phyloP scores from a whole-genome alignment of 2,113 vertebrate genomes.

The Apus apus region DNA sequence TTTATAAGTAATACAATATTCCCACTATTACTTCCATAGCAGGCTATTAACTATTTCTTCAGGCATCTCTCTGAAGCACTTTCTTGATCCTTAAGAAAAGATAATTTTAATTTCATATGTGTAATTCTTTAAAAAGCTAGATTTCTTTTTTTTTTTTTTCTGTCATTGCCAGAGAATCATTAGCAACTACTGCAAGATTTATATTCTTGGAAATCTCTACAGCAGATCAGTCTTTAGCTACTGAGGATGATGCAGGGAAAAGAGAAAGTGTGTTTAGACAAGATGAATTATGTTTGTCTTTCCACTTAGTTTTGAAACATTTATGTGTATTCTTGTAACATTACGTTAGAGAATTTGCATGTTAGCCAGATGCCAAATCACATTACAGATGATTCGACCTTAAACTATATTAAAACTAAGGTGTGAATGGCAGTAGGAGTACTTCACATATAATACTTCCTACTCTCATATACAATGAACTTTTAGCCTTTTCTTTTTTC shows the following conservation, averaged over 20 bases:
- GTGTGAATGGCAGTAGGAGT: background rate
- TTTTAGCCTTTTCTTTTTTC: background rate
- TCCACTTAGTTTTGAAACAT: conserved; percentile 56
- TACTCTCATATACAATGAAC: background rate
- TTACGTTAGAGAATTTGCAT: conserved; percentile 45
- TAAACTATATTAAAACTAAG: background rate
- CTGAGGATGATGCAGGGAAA: conserved; percentile 20
- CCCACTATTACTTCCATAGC: background rate
- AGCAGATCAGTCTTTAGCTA: conserved; percentile 41
- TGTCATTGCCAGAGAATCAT: background rate
- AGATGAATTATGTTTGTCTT: conserved; percentile 56
- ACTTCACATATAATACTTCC: background rate
- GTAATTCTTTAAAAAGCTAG: background rate
- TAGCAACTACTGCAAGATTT: conserved; percentile 60
- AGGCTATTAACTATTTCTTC: background rate
- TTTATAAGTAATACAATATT: background rate
- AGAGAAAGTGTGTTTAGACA: conserved; percentile 53
- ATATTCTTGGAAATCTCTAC: conserved; percentile 25
- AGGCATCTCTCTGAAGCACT: background rate
- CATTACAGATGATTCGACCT: conserved; percentile 49
- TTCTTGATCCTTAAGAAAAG: background rate
- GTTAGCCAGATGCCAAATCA: background rate
- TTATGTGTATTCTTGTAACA: conserved; percentile 45
- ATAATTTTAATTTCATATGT: background rate
- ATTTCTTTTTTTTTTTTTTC: background rate